phyloP scores from a whole-genome alignment of 2,888 invertebrate species.

The Trypoxylon attenuatum region DNA sequence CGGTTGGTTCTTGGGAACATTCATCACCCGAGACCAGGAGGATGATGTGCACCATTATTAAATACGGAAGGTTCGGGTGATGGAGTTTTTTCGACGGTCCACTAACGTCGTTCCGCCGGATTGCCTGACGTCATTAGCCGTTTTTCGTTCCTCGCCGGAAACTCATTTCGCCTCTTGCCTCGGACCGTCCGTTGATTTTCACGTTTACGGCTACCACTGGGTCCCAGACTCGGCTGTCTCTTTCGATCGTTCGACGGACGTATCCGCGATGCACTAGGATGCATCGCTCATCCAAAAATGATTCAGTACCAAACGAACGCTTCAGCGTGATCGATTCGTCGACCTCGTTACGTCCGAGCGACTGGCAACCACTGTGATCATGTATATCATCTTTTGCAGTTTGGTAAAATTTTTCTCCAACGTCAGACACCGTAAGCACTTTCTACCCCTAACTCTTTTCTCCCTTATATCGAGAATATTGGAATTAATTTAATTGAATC shows the following conservation, averaged over 20 bases:
- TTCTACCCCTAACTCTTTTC: too few species aligned
- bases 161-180: constrained; percentile 58
- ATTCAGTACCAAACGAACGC: constrained; percentile 47
- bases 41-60: constrained; percentile 58
- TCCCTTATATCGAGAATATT: too few species aligned
- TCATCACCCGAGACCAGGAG: constrained; percentile 43
- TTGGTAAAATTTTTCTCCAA: constrained; percentile 16
- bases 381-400: constrained; percentile 23
- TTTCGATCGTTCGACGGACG: constrained; percentile 47
- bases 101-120: constrained; percentile 53
- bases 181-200: constrained; percentile 55
- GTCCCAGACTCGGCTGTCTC: constrained; percentile 40
- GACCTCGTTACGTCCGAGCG: constrained; percentile 40
- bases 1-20: constrained; percentile 34
- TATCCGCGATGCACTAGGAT: constrained; percentile 37
- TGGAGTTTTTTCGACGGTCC: constrained; percentile 47
- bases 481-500: too few species aligned
- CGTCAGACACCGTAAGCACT: not conserved
- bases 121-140: constrained; percentile 58
- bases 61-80: constrained; percentile 52
- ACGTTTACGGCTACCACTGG: constrained; percentile 44
- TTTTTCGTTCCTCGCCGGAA: constrained; percentile 55
- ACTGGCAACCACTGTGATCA: too few species aligned
- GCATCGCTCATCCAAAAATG: constrained; percentile 36
- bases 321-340: constrained; percentile 42